These are phyloP conservation scores for Erethizon dorsatum DNA, from an alignment of 2,797 vertebrate species.

Conservation along the genomic window DNA sequence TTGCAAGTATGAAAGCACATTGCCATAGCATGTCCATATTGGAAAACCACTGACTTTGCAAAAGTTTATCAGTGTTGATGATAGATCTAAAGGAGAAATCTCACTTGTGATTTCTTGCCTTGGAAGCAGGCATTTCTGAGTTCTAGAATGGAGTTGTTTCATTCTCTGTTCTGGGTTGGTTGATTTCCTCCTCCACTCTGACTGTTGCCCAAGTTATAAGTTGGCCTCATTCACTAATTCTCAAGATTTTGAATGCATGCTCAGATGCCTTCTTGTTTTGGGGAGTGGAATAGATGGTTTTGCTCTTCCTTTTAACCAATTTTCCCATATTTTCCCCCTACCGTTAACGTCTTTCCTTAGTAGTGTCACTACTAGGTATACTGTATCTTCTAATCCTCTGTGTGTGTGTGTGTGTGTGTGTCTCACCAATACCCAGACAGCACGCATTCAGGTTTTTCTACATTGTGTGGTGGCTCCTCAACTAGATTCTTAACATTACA, in stretches of 20 bases:
- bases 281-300: neutral
- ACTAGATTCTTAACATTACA: neutral
- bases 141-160: neutral
- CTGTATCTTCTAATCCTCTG: neutral
- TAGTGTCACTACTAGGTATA: neutral
- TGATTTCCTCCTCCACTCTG: neutral
- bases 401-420: neutral
- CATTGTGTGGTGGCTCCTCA: neutral
- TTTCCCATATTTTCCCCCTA: neutral
- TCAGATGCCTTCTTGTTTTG: constrained; percentile 7
- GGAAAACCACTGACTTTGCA: neutral
- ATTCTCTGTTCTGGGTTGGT: neutral
- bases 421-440: neutral
- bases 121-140: neutral
- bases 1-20: neutral
- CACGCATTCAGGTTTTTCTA: neutral
- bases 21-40: neutral
- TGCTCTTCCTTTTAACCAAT: neutral
- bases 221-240: neutral
- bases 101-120: neutral
- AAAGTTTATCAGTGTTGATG: neutral
- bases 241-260: neutral
- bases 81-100: neutral
- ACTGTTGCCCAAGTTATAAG: neutral
- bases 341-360: neutral